Evolutionary conservation across 2,888 invertebrate species (phyloP).

Genomic region (Sphaerophoria taeniata): DNA sequence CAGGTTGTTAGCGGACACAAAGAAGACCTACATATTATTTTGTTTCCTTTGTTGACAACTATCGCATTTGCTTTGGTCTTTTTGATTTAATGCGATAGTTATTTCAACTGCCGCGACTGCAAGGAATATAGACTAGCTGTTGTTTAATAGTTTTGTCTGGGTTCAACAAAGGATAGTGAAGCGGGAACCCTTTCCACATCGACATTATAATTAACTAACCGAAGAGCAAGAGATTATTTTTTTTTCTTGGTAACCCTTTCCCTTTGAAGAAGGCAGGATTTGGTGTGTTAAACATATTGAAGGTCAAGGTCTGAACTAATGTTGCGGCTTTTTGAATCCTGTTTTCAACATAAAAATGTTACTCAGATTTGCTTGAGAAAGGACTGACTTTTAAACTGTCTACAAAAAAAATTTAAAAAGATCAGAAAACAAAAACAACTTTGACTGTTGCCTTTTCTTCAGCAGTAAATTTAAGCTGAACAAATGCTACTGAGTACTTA

Average conservation of each 20-base stretch:
- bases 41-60: constrained; percentile 67
- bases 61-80: constrained; percentile 57
- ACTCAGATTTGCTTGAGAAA: too few species aligned
- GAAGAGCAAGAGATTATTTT: background rate
- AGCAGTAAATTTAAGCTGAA: too few species aligned
- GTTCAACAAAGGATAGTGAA: constrained; percentile 22
- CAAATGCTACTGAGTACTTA: too few species aligned
- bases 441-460: too few species aligned
- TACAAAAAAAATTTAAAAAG: too few species aligned
- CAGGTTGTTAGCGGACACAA: constrained; percentile 61
- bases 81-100: constrained; percentile 61
- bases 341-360: too few species aligned
- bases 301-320: too few species aligned
- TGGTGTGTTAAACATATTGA: too few species aligned
- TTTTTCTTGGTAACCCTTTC: background rate
- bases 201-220: constrained; percentile 22
- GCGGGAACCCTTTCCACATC: background rate
- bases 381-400: too few species aligned
- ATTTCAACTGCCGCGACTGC: constrained; percentile 52
- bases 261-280: background rate
- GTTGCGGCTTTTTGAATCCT: too few species aligned
- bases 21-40: constrained; percentile 72
- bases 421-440: too few species aligned
- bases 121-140: constrained; percentile 11
- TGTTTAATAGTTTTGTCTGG: constrained; percentile 7